Conservation (phyloP, 2,888 invertebrate species). For the Mamestra brassicae region DNA sequence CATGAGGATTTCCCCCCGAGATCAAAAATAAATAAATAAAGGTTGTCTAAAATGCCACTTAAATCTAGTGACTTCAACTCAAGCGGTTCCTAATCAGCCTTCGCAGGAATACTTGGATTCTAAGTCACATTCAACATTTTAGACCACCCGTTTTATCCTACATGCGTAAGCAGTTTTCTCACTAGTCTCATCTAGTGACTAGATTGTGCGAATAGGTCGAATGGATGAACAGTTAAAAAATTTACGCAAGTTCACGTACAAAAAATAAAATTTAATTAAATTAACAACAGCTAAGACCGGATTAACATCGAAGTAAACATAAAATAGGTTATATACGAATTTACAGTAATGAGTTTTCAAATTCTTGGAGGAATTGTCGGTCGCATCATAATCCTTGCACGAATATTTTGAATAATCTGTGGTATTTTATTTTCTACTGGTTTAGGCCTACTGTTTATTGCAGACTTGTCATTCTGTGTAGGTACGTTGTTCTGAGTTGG, state of each 20-base stretch:
- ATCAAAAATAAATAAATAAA: no score
- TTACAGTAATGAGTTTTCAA: background rate
- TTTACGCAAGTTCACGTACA: background rate
- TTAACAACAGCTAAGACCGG: background rate
- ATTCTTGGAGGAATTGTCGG: background rate
- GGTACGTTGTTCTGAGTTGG: background rate
- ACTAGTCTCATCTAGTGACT: no score
- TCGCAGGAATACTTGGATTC: background rate
- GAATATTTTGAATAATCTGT: background rate
- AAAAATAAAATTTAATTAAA: constrained; percentile 18
- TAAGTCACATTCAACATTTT: background rate
- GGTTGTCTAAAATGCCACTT: background rate
- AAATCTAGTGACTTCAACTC: no score
- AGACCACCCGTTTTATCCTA: no score
- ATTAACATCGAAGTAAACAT: background rate
- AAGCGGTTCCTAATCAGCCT: background rate
- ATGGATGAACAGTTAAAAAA: background rate
- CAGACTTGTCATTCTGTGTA: background rate
- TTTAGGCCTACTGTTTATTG: background rate
- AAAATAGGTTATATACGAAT: background rate
- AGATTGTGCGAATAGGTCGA: background rate
- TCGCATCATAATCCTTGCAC: constrained; percentile 1
- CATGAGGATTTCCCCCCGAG: no score
- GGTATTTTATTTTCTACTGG: background rate
- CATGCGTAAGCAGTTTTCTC: no score